These are phyloP conservation scores for Enteromius radiatus DNA, from an alignment of 2,797 vertebrate genomes.

Conservation along the genomic window DNA sequence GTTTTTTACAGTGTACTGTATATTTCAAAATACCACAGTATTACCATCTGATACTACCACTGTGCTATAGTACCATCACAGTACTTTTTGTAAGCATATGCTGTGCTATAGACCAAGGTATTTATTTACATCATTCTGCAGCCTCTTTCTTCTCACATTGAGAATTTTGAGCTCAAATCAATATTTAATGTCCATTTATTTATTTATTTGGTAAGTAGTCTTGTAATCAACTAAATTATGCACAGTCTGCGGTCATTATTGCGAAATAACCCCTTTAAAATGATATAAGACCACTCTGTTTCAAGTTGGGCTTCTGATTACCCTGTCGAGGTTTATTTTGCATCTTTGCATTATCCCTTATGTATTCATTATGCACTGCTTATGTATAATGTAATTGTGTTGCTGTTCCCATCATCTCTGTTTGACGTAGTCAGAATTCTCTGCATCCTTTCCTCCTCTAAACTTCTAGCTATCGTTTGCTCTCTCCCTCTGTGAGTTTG, in stretches of 20 bases:
- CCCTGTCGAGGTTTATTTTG: conserved; percentile 13
- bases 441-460: conserved; percentile 13
- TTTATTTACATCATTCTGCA: conserved; percentile 7
- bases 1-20: neutral
- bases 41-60: neutral
- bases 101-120: neutral
- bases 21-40: neutral
- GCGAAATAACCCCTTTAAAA: neutral
- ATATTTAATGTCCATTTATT: conserved; percentile 13
- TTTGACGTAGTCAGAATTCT: conserved; percentile 35
- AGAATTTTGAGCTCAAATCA: neutral
- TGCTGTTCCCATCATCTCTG: conserved; percentile 7
- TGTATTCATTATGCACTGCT: neutral
- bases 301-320: conserved; percentile 21
- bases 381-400: conserved; percentile 8
- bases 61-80: neutral
- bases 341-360: neutral
- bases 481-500: conserved; percentile 36
- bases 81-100: neutral
- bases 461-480: conserved; percentile 2
- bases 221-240: conserved; percentile 7
- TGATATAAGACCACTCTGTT: conserved; percentile 5
- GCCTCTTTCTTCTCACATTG: neutral
- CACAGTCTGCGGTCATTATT: neutral
- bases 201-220: neutral